Conservation (phyloP, 2,113 vertebrate genomes). For the Mus pahari region DNA sequence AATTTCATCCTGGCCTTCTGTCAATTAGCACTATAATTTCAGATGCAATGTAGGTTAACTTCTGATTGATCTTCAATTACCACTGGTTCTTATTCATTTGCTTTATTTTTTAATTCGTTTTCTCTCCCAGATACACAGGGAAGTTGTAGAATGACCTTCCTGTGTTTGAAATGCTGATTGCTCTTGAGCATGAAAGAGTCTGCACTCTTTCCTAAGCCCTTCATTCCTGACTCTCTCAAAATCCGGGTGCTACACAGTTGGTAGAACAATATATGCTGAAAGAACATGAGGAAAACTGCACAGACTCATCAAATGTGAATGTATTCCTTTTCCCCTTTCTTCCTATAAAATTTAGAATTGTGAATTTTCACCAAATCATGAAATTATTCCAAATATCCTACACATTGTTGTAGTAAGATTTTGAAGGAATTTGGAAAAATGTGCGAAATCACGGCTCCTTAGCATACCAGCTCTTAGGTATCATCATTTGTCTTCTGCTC, state of each 20-base stretch:
- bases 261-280: constrained; percentile 63
- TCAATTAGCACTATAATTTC: constrained; percentile 79
- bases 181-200: constrained; percentile 59
- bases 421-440: background rate
- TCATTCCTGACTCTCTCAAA: background rate
- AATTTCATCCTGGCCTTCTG: constrained; percentile 62
- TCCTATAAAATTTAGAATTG: constrained; percentile 26
- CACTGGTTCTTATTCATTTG: constrained; percentile 68
- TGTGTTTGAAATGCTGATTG: constrained; percentile 70
- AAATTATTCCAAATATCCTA: background rate
- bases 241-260: background rate
- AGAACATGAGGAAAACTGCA: background rate
- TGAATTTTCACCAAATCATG: constrained; percentile 14
- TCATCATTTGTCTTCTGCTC: background rate
- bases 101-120: constrained; percentile 70
- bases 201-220: background rate
- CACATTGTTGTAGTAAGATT: background rate
- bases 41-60: constrained; percentile 69
- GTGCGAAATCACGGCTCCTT: background rate
- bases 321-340: background rate
- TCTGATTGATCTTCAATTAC: constrained; percentile 78
- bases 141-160: constrained; percentile 27
- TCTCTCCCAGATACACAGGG: constrained; percentile 3
- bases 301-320: background rate
- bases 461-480: background rate